A percentile compares a stretch with the other conserved stretches of the same genome.
These are phyloP conservation scores for Lottia scabra DNA, from an alignment of 2,888 invertebrate genomes.

Conservation along the genomic window DNA sequence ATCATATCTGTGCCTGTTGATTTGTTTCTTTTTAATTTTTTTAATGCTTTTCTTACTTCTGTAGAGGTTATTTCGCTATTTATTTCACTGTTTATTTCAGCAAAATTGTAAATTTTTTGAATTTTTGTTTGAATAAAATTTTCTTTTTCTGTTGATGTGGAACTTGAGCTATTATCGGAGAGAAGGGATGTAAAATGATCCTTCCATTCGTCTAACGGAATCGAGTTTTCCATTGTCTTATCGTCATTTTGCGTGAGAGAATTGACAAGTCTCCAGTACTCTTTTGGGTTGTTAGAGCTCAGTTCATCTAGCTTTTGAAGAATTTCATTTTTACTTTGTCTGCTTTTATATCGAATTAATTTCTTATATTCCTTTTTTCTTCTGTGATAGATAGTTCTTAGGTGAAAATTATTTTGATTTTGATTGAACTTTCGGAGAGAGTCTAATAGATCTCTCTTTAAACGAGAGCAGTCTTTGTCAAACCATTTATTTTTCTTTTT, in stretches of 20 bases:
- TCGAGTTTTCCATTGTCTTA: too few species aligned
- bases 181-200: neutral
- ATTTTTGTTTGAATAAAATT: neutral
- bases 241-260: too few species aligned
- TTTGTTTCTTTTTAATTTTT: too few species aligned
- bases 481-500: constrained; percentile 3
- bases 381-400: neutral
- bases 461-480: neutral
- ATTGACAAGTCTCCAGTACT: too few species aligned
- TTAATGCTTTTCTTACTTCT: too few species aligned
- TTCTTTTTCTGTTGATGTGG: neutral
- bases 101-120: too few species aligned
- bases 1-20: too few species aligned
- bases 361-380: neutral
- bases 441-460: neutral
- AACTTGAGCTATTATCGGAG: neutral
- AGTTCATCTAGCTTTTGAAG: neutral
- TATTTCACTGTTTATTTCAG: too few species aligned
- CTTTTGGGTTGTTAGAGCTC: too few species aligned
- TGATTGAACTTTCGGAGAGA: neutral
- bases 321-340: neutral
- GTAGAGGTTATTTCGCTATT: too few species aligned
- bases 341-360: neutral
- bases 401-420: neutral
- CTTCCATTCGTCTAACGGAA: neutral